These are phyloP conservation scores for Phallusia fumigata DNA, from an alignment of 23 tunicate genomes.

Conservation along the genomic window DNA sequence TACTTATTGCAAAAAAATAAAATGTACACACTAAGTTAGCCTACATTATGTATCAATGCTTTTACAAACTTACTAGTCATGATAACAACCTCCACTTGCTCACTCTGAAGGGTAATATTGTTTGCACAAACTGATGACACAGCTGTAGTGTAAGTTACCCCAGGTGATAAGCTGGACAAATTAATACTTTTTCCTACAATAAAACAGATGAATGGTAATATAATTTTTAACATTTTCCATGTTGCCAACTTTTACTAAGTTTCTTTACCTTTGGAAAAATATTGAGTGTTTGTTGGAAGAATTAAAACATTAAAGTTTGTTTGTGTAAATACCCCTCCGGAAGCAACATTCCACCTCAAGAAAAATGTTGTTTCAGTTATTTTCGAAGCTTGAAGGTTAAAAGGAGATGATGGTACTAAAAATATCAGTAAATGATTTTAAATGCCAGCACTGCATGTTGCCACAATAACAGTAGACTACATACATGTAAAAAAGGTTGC, in stretches of 20 bases:
- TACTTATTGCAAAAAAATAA: no score
- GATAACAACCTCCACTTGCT: background rate
- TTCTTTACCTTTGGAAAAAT: background rate
- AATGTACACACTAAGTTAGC: background rate
- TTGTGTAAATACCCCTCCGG: background rate
- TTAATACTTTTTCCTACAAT: background rate
- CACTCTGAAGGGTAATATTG: background rate
- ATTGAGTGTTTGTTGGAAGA: background rate
- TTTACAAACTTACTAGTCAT: background rate
- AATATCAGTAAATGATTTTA: background rate
- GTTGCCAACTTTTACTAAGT: background rate
- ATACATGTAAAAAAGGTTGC: constrained; percentile 57
- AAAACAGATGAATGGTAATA: background rate
- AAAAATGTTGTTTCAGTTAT: constrained; percentile 35
- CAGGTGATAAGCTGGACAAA: constrained; percentile 39
- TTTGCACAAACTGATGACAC: constrained; percentile 28
- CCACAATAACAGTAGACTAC: background rate
- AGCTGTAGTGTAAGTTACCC: constrained; percentile 36
- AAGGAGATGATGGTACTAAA: constrained; percentile 38
- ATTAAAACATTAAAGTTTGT: background rate
- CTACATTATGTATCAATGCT: no score
- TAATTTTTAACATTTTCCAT: background rate
- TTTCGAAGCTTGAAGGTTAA: constrained; percentile 13
- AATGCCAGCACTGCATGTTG: background rate
- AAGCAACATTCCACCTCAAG: constrained; percentile 19